Conservation (phyloP, 37 sponge, comb jelly and placozoan species). For the Bolinopsis microptera region DNA sequence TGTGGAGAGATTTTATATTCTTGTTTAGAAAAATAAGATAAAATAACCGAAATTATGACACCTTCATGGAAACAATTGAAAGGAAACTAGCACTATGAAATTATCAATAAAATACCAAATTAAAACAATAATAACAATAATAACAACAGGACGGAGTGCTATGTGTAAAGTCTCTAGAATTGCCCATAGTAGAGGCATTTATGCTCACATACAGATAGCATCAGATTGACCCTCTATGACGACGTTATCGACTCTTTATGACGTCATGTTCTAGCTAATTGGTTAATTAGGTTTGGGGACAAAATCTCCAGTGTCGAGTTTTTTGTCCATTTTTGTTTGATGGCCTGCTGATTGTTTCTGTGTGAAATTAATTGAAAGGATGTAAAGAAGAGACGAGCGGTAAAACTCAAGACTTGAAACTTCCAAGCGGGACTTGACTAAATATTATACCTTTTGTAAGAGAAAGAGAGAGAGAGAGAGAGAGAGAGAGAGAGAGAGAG, state of each 20-base stretch:
- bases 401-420: neutral
- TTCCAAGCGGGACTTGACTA: neutral
- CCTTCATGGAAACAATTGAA: too few species aligned
- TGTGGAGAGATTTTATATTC: too few species aligned
- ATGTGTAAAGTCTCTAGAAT: neutral
- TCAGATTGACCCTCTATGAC: neutral
- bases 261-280: neutral
- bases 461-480: too few species aligned
- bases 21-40: too few species aligned
- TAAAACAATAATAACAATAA: too few species aligned
- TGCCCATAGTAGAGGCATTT: neutral
- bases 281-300: neutral
- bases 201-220: neutral
- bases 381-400: too few species aligned
- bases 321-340: neutral
- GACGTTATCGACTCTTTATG: neutral
- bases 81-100: too few species aligned
- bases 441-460: neutral
- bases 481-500: too few species aligned
- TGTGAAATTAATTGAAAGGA: neutral
- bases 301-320: neutral
- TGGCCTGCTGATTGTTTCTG: neutral
- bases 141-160: neutral
- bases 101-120: too few species aligned
- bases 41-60: too few species aligned